Evolutionary conservation across 2,113 vertebrate species (phyloP).

Genomic region (Micromys minutus): DNA sequence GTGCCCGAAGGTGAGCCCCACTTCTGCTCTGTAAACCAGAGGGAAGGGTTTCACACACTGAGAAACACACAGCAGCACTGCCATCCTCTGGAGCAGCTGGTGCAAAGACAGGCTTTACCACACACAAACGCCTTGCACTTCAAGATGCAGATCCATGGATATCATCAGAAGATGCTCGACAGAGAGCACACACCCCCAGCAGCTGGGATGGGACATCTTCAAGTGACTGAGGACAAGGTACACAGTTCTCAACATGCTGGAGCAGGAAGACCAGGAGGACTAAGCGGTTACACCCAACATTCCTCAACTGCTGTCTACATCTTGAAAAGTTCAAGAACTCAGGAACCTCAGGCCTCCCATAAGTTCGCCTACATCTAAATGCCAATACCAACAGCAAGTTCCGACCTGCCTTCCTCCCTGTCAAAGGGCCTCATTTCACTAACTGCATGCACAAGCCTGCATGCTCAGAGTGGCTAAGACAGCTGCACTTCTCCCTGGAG

Average conservation of each 20-base stretch:
- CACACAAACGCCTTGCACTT: too few relatives aligned
- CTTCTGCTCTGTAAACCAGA: not conserved
- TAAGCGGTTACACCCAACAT: not conserved
- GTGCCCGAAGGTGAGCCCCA: accelerated
- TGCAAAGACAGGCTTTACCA: not conserved
- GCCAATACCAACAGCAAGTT: not conserved
- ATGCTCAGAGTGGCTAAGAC: not conserved
- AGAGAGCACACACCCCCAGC: not conserved
- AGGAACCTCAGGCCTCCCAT: not conserved
- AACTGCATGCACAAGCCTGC: not conserved
- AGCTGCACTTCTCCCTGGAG: too few relatives aligned
- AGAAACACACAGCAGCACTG: not conserved
- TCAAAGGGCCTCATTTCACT: not conserved
- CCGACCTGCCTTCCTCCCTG: accelerated
- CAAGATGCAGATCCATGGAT: not conserved
- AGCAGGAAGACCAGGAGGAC: not conserved
- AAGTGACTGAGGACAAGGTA: too few relatives aligned
- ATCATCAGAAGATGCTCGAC: not conserved
- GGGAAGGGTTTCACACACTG: not conserved
- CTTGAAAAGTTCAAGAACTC: not conserved
- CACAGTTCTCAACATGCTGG: accelerated
- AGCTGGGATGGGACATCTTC: not conserved
- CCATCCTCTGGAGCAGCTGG: not conserved
- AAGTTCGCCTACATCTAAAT: not conserved
- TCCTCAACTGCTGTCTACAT: too few relatives aligned